Evolutionary conservation across 2,113 vertebrate species (phyloP).

Genomic region (Microtus montanus): DNA sequence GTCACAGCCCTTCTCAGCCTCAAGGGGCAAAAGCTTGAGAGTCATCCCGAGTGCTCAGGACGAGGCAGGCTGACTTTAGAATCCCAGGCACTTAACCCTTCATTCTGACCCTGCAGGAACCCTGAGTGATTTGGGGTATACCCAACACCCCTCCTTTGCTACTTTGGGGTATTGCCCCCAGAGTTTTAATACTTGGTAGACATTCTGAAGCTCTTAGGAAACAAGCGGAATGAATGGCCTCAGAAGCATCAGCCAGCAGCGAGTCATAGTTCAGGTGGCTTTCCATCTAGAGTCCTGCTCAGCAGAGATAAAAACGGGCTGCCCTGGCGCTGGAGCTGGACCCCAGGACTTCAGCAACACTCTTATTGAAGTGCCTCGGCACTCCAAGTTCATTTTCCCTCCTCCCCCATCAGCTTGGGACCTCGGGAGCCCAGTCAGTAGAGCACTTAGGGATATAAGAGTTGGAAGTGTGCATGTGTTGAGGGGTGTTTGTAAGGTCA

Average conservation of each 20-base stretch:
- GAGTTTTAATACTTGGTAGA: no score
- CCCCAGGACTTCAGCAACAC: no score
- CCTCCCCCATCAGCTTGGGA: no score
- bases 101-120: neutral
- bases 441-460: no score
- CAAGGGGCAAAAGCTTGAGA: no score
- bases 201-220: rapidly evolving
- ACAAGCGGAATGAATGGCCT: rapidly evolving
- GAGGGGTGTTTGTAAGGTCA: neutral
- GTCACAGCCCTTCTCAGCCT: neutral
- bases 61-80: neutral
- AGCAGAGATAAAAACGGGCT: neutral
- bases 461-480: neutral
- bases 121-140: neutral
- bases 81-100: neutral
- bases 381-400: neutral
- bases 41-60: neutral
- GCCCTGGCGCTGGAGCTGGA: neutral
- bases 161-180: no score
- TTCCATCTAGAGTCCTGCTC: neutral
- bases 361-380: neutral
- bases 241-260: rapidly evolving
- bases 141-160: neutral
- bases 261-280: neutral
- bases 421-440: neutral